Percentiles rank a stretch among this genome's conserved stretches.
phyloP scores from a whole-genome alignment of 2,888 invertebrate species.

The Byasa hedistus region DNA sequence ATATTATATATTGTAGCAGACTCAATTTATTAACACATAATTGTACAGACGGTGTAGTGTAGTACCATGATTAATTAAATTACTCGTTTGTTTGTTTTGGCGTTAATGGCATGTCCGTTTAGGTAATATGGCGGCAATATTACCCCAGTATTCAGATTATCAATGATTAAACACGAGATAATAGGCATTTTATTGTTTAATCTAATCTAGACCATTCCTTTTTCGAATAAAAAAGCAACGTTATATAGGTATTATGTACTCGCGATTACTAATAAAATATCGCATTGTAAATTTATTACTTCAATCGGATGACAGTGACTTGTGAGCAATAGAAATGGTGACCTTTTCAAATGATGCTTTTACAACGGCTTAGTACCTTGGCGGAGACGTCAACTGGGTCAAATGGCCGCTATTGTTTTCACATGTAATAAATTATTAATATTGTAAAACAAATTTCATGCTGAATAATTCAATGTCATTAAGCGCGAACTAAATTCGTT shows the following conservation, averaged over 20 bases:
- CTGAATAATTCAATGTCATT: background rate
- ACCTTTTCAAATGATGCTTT: background rate
- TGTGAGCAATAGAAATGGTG: too few species aligned
- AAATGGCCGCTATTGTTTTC: background rate
- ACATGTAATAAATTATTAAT: background rate
- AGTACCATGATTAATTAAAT: constrained; percentile 11
- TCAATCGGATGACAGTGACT: too few species aligned
- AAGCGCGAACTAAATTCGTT: constrained; percentile 7
- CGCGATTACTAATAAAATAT: constrained; percentile 1
- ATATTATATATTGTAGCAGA: background rate
- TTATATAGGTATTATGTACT: background rate
- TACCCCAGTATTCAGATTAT: constrained; percentile 37
- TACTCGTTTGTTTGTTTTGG: constrained; percentile 24
- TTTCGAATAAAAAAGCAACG: constrained; percentile 17
- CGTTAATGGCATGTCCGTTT: constrained; percentile 16
- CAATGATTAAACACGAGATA: constrained; percentile 41
- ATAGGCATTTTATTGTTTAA: constrained; percentile 39
- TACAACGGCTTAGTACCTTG: too few species aligned
- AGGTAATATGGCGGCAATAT: constrained; percentile 25
- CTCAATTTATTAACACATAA: background rate
- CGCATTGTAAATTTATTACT: too few species aligned
- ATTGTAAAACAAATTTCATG: background rate
- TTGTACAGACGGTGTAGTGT: background rate
- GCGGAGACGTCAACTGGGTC: background rate
- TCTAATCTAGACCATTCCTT: constrained; percentile 41